phyloP scores from a whole-genome alignment of 1,140 invertebrate species.

The Pemphigus obesinymphae region DNA sequence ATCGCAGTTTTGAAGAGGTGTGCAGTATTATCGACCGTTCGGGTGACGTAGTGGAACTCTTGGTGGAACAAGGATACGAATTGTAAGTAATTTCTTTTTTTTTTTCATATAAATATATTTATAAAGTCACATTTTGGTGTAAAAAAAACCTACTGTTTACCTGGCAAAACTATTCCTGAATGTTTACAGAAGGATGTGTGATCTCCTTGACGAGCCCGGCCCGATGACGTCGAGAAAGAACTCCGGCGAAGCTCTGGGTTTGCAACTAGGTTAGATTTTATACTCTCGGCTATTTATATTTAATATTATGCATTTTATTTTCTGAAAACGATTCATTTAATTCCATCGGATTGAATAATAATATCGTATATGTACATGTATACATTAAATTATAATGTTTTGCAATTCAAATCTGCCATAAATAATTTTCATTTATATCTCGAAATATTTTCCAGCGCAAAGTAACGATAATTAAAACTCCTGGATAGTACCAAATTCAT shows the following conservation, averaged over 20 bases:
- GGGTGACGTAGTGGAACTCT: conserved; percentile 74
- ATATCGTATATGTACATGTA: neutral
- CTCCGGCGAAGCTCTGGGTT: conserved; percentile 50
- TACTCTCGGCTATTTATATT: neutral
- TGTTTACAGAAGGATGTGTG: conserved; percentile 56
- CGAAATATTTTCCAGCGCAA: neutral
- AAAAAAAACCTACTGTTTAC: neutral
- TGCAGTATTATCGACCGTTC: conserved; percentile 76
- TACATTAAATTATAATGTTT: neutral
- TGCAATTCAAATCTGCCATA: neutral
- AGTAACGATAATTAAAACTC: neutral
- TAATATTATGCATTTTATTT: neutral
- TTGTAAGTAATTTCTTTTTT: conserved; percentile 54
- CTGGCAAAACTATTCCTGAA: neutral
- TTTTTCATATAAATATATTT: too few relatives aligned
- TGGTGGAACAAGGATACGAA: conserved; percentile 73
- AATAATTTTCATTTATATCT: neutral
- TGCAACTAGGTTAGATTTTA: conserved; percentile 49
- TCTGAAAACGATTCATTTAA: neutral
- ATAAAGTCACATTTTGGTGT: too few relatives aligned
- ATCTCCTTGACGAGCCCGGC: conserved; percentile 59
- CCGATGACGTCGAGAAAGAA: conserved; percentile 50
- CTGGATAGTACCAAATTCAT: neutral
- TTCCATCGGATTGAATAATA: neutral
- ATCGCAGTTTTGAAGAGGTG: conserved; percentile 84